These are phyloP conservation scores for Lutjanus erythropterus DNA, from an alignment of 2,113 vertebrate genomes.

Conservation along the genomic window DNA sequence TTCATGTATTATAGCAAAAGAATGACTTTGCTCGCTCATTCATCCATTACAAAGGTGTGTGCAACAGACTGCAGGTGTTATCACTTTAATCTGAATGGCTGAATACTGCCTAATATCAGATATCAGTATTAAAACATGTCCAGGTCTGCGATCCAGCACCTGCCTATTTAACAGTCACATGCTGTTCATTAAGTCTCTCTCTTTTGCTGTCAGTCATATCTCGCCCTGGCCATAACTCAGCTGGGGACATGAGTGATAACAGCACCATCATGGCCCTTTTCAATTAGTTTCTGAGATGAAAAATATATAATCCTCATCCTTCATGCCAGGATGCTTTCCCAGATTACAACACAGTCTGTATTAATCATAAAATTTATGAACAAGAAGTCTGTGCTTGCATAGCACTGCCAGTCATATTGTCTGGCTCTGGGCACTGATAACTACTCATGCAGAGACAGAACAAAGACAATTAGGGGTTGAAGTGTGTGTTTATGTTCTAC, in stretches of 20 bases:
- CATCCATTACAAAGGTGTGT: conserved; percentile 64
- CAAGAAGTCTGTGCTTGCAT: conserved; percentile 64
- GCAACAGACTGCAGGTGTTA: conserved; percentile 61
- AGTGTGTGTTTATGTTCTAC: conserved; percentile 49
- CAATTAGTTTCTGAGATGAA: conserved; percentile 81
- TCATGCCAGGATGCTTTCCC: conserved; percentile 79
- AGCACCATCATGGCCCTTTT: conserved; percentile 71
- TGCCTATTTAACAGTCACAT: conserved; percentile 74
- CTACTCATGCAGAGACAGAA: conserved; percentile 57
- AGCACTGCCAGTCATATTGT: conserved; percentile 69
- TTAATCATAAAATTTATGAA: conserved; percentile 79
- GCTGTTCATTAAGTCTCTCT: conserved; percentile 76
- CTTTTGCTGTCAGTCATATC: conserved; percentile 78
- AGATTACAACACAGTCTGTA: conserved; percentile 78
- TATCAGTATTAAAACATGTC: conserved; percentile 76
- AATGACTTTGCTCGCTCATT: conserved; percentile 49
- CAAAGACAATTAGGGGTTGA: conserved; percentile 66
- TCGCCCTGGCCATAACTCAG: conserved; percentile 74
- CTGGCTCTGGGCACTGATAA: conserved; percentile 61
- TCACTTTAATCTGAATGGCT: conserved; percentile 64
- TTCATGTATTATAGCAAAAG: conserved; percentile 46
- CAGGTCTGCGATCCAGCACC: conserved; percentile 68
- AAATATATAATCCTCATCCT: conserved; percentile 78
- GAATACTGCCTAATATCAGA: conserved; percentile 69
- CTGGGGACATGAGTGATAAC: conserved; percentile 75